Evolutionary conservation across 2,888 invertebrate species (phyloP), one percentile per base, ranked within the genome.

Genomic region (Pollenia griseotomentosa): DNA sequence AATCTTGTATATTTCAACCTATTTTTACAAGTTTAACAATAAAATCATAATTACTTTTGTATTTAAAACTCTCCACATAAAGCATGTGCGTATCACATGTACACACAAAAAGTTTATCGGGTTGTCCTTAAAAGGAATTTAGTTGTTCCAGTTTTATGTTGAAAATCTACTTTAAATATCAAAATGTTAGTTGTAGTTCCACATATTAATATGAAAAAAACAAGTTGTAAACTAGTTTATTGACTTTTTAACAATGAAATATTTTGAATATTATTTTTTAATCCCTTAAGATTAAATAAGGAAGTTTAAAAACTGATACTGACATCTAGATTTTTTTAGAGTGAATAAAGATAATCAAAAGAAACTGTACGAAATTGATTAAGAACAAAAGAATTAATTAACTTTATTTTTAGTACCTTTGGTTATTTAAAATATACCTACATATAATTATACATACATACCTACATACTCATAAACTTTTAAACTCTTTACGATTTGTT

Each of bases 131-230:
- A 73, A 63, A 55, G 16, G 40, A 14, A 55, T 73, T 40, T 48
- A 73, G 59, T 40, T 82, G 81, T 73, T 82, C 65, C 23, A 73
- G 55, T 73, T 81, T 81, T 73, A 48, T 46, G 5, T 0, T 33
- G 33, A 33, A 33, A 33, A 33, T 33, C 33, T 33, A 33, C 33
- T 33, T 33, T 33, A 33, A 33, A 33, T 33, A 33, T 5, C 33
- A 33, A 33, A 33, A 33, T 40, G n/a, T 11, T 70, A 33, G 33
- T 68, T 48, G 51, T 12, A 51, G 11, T 7, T 14, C 7, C 19
- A 19, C 9, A 66, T 48, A 11, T 14, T 11, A 4, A 40, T 61
- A 61, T 2, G 33, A n/a, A 40, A 16, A 0, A 10, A 42, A 63
- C 8, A n/a, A 63, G 61, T 63, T 63, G n/a, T n/a, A 16, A 63